Conservation (phyloP, 2,797 vertebrate species). For the Stomatorhinus walkeri region DNA sequence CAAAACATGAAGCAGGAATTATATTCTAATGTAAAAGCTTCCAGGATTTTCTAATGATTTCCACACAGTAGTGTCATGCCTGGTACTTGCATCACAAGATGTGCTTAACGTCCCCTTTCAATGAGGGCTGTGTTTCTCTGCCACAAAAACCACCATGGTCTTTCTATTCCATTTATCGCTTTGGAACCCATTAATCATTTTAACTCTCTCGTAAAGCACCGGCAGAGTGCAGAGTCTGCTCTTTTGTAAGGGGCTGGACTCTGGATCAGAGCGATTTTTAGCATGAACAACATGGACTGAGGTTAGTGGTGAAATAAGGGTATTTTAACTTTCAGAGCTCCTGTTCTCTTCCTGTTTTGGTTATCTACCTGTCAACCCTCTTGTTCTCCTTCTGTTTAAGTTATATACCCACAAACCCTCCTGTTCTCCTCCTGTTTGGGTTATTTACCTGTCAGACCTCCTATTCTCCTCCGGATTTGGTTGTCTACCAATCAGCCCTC, state of each 20-base stretch:
- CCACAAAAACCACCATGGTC: background rate
- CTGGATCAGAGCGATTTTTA: background rate
- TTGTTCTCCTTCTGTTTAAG: background rate
- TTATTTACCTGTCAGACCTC: background rate
- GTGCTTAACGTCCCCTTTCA: background rate
- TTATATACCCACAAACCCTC: background rate
- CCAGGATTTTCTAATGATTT: background rate
- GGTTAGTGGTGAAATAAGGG: background rate
- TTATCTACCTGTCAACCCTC: background rate
- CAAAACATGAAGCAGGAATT: background rate
- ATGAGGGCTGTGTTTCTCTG: background rate
- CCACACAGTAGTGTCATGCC: background rate
- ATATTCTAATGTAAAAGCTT: background rate
- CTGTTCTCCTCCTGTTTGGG: background rate
- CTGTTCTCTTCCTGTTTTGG: background rate
- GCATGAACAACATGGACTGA: background rate
- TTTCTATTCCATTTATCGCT: background rate
- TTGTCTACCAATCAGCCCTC: background rate
- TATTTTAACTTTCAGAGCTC: background rate
- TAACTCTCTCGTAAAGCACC: background rate
- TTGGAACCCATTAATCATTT: conserved; percentile 9
- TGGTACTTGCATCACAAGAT: background rate
- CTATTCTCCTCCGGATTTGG: background rate
- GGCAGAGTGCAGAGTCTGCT: background rate
- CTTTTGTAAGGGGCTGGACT: background rate